These are phyloP conservation scores for Aleiodes leptofemur DNA, from an alignment of 2,888 invertebrate genomes.

Conservation along the genomic window DNA sequence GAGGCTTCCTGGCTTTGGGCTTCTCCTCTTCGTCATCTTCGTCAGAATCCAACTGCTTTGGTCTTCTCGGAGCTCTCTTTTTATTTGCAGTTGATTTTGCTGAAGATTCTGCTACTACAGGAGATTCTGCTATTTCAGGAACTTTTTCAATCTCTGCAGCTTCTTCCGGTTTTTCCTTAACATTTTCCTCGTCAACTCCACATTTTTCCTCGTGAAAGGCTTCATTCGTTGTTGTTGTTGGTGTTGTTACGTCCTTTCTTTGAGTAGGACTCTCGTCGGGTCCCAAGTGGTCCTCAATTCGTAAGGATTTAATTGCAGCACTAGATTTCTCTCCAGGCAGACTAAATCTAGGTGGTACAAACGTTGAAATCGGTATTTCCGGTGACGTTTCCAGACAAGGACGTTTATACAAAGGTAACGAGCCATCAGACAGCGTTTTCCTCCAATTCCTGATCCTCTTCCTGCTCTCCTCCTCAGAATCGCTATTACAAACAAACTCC, in stretches of 20 bases:
- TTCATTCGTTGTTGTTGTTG: too few species aligned
- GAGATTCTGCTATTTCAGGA: background rate
- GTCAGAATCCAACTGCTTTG: background rate
- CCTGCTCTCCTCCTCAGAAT: constrained; percentile 78
- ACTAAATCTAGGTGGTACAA: background rate
- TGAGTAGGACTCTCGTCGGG: too few species aligned
- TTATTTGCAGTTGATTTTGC: background rate
- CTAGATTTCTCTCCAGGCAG: background rate
- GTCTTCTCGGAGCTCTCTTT: background rate
- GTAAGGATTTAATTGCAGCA: too few species aligned
- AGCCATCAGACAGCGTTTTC: constrained; percentile 73
- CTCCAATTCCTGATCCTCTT: constrained; percentile 79
- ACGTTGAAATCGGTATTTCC: background rate
- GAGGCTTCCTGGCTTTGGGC: constrained; percentile 32
- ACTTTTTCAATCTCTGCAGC: background rate
- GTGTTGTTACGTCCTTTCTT: too few species aligned
- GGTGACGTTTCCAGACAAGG: constrained; percentile 44
- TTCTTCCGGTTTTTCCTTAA: background rate
- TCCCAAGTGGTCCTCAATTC: too few species aligned
- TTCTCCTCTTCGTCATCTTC: constrained; percentile 28
- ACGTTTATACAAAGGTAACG: constrained; percentile 55
- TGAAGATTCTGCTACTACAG: background rate
- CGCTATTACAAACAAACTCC: constrained; percentile 83
- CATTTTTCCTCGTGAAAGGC: background rate
- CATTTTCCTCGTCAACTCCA: constrained; percentile 37